Evolutionary conservation across 2,113 vertebrate species (phyloP).

Genomic region (Tyrannus savana): DNA sequence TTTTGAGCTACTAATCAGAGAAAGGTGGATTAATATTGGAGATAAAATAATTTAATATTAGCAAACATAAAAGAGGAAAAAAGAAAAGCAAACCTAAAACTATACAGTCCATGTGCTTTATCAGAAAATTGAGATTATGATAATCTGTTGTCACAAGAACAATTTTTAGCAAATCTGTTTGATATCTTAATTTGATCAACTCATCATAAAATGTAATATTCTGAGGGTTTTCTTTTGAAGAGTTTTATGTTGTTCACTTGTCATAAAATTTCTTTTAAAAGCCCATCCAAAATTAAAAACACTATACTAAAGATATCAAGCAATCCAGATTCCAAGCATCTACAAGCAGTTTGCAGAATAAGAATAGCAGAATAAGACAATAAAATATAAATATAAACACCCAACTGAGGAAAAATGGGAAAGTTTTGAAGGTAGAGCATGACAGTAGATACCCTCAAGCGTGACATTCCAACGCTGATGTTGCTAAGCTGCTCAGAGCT

Average conservation of each 20-base stretch:
- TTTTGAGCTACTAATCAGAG: background rate
- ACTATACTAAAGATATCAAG: background rate
- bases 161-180: background rate
- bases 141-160: background rate
- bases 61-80: background rate
- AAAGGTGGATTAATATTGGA: background rate
- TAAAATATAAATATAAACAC: background rate
- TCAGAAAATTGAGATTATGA: background rate
- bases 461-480: background rate
- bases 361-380: background rate
- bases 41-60: conserved; percentile 13
- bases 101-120: background rate
- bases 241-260: background rate
- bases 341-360: background rate
- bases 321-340: background rate
- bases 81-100: background rate
- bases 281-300: background rate
- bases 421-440: background rate
- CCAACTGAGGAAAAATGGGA: background rate
- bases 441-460: background rate
- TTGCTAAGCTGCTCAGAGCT: background rate
- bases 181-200: background rate
- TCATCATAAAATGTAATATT: background rate
- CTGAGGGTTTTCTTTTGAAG: background rate
- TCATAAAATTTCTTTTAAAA: background rate